A percentile compares a stretch with the other conserved stretches of the same genome.
phyloP scores from a whole-genome alignment of 2,797 vertebrate species.

The Chanos chanos region DNA sequence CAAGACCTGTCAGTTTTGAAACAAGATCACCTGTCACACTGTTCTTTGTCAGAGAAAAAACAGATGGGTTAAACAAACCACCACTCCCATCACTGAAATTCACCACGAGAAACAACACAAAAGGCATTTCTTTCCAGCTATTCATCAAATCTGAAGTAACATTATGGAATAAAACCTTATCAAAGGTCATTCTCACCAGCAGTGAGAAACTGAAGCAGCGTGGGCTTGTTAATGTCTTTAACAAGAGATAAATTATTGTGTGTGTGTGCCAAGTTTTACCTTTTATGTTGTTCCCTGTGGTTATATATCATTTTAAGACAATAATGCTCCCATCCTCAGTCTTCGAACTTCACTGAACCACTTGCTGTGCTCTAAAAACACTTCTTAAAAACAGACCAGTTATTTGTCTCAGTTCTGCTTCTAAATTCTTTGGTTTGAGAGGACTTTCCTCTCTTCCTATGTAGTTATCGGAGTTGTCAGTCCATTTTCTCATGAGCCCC shows the following conservation, averaged over 20 bases:
- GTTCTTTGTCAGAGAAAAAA: neutral
- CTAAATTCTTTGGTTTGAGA: constrained; percentile 73
- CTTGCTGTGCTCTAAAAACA: constrained; percentile 19
- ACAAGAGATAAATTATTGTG: no score
- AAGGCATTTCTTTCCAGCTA: no score
- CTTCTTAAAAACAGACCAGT: constrained; percentile 17
- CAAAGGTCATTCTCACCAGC: no score
- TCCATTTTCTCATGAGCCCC: neutral
- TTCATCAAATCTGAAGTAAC: no score
- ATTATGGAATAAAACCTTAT: no score
- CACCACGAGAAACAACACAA: no score
- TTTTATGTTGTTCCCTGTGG: constrained; percentile 24
- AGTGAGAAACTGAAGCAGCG: no score
- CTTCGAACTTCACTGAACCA: neutral
- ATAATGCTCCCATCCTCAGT: constrained; percentile 1
- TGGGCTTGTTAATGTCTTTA: no score
- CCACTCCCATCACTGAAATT: neutral
- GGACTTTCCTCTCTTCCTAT: constrained; percentile 43
- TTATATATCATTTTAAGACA: constrained; percentile 19
- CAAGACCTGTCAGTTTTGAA: neutral
- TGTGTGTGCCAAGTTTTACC: constrained; percentile 1
- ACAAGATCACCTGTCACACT: neutral
- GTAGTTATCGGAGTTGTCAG: constrained; percentile 16
- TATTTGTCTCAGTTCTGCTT: constrained; percentile 28
- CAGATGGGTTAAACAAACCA: neutral